Evolutionary conservation across 2,113 vertebrate genomes (phyloP).

Genomic region (Choloepus hoffmanni): DNA sequence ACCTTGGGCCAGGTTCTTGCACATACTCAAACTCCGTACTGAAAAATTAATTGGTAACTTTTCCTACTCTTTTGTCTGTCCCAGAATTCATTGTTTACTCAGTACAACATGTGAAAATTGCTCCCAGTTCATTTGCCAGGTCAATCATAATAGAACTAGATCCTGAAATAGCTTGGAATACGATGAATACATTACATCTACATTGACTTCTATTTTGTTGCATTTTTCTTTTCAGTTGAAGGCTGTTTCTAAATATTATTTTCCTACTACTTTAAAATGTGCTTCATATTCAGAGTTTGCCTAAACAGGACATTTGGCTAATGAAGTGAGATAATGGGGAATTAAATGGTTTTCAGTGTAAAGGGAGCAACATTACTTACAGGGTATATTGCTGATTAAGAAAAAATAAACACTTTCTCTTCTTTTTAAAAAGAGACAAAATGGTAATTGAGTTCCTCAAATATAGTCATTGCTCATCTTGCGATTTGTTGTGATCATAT

Average conservation of each 20-base stretch:
- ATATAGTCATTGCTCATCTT: conserved; percentile 20
- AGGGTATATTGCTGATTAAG: conserved; percentile 68
- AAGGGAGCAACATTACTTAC: conserved; percentile 82
- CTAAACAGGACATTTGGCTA: conserved; percentile 78
- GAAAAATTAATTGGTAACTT: conserved; percentile 58
- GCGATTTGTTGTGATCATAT: conserved; percentile 48
- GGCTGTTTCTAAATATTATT: conserved; percentile 64
- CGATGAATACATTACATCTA: not conserved
- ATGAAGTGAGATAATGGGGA: conserved; percentile 80
- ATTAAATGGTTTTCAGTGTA: conserved; percentile 80
- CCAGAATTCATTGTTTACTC: not conserved
- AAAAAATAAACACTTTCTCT: not conserved
- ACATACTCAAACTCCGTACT: not conserved
- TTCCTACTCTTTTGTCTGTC: not conserved
- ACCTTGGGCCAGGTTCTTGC: not conserved
- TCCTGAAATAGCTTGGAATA: conserved; percentile 6
- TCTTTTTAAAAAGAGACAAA: conserved; percentile 78
- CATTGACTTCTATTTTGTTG: conserved; percentile 51
- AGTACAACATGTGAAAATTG: not conserved
- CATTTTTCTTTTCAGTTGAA: conserved; percentile 55
- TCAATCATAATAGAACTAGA: conserved; percentile 12
- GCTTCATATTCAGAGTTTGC: conserved; percentile 67
- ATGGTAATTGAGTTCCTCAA: conserved; percentile 69
- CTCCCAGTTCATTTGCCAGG: conserved; percentile 37
- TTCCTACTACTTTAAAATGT: conserved; percentile 62